Conservation (phyloP, 2,797 vertebrate genomes). For the Semotilus atromaculatus region DNA sequence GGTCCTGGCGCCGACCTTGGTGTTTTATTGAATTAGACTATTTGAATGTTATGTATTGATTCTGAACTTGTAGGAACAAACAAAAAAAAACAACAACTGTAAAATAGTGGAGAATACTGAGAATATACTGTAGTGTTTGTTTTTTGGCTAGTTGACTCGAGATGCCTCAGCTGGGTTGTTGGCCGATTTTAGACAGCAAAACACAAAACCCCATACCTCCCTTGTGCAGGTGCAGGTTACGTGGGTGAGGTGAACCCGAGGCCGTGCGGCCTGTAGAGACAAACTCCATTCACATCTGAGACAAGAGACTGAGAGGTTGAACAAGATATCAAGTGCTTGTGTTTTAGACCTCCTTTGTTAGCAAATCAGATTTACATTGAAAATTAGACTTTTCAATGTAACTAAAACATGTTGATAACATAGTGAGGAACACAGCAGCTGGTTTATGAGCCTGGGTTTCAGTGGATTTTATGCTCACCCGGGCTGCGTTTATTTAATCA, state of each 20-base stretch:
- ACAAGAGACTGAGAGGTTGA: neutral
- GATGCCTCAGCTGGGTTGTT: conserved; percentile 39
- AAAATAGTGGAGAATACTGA: conserved; percentile 14
- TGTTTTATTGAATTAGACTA: conserved; percentile 18
- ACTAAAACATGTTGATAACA: neutral
- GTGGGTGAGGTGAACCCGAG: conserved; percentile 24
- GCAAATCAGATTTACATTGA: neutral
- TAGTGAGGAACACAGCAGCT: conserved; percentile 58
- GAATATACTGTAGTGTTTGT: conserved; percentile 31
- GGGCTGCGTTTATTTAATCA: neutral
- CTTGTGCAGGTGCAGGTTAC: conserved; percentile 40
- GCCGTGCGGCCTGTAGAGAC: neutral
- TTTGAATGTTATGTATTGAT: conserved; percentile 23
- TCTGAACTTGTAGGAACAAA: conserved; percentile 18
- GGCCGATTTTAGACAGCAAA: conserved; percentile 47
- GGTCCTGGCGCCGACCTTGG: neutral
- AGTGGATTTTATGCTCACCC: neutral
- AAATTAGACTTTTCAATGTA: no score
- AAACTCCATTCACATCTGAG: neutral
- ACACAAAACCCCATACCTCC: conserved; percentile 12
- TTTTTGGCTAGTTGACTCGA: conserved; percentile 30
- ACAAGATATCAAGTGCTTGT: neutral
- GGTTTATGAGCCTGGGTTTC: conserved; percentile 55
- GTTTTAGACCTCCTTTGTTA: neutral
- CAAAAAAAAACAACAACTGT: conserved; percentile 51